phyloP scores from a whole-genome alignment of 2,113 vertebrate species.

The Cololabis saira region DNA sequence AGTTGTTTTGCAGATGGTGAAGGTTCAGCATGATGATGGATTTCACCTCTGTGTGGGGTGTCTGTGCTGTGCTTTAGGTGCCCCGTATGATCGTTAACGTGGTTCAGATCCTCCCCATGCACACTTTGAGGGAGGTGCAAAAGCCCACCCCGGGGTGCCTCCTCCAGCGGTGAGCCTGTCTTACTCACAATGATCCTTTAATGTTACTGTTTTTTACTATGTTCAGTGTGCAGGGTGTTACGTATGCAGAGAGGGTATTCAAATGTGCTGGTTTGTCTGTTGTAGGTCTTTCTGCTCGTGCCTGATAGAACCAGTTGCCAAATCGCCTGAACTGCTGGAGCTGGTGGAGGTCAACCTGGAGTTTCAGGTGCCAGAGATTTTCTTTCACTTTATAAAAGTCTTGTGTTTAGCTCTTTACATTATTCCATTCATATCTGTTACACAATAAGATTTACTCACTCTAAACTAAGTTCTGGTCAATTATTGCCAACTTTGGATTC shows the following conservation, averaged over 20 bases:
- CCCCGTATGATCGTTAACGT: constrained; percentile 85
- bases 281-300: constrained; percentile 84
- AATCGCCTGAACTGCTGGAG: constrained; percentile 80
- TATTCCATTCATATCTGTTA: too few species aligned
- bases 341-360: constrained; percentile 79
- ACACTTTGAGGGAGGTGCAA: constrained; percentile 80
- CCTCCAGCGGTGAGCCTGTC: constrained; percentile 77
- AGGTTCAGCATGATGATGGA: background rate
- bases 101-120: constrained; percentile 82
- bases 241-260: too few species aligned
- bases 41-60: background rate
- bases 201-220: too few species aligned
- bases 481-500: too few species aligned
- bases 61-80: constrained; percentile 67
- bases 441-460: too few species aligned
- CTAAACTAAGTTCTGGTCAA: too few species aligned
- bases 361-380: constrained; percentile 77
- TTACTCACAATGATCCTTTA: background rate
- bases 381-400: background rate
- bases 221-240: too few species aligned
- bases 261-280: background rate
- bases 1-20: background rate
- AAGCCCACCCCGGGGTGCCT: constrained; percentile 80
- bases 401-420: background rate
- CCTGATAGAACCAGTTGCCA: constrained; percentile 74